Evolutionary conservation across 2,888 invertebrate species (phyloP).

Genomic region (Zygogramma bicolorata): DNA sequence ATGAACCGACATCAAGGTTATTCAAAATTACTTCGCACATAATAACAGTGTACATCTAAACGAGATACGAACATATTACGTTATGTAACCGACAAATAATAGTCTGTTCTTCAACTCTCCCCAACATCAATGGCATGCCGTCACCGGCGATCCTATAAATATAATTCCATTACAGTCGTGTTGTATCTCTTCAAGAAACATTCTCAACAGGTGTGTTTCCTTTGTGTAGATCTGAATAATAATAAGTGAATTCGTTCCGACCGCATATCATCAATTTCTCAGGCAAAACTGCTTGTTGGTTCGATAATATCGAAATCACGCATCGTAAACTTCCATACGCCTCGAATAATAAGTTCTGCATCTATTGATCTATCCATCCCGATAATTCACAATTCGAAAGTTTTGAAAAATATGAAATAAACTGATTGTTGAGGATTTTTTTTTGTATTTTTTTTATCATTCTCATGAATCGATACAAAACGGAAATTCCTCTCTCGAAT

Average conservation of each 20-base stretch:
- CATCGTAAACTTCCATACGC: no score
- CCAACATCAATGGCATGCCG: slow-evolving; percentile 1
- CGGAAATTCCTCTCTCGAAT: no score
- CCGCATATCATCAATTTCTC: not conserved
- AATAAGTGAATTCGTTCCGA: not conserved
- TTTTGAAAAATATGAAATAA: no score
- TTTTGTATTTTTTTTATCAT: no score
- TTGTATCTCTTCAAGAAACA: not conserved
- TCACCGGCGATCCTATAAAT: not conserved
- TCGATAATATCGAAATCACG: not conserved
- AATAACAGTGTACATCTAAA: slow-evolving; percentile 18
- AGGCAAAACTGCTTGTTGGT: not conserved
- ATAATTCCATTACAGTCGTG: not conserved
- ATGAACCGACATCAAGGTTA: slow-evolving; percentile 16
- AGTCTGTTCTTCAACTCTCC: not conserved
- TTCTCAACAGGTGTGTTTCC: slow-evolving; percentile 4
- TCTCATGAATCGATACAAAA: no score
- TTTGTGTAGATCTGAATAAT: not conserved
- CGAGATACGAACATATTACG: slow-evolving; percentile 10
- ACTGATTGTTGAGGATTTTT: no score
- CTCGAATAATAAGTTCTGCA: no score
- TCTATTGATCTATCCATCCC: no score
- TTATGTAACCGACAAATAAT: slow-evolving; percentile 2
- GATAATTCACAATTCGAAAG: no score
- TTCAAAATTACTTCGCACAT: slow-evolving; percentile 15